Percentiles rank a stretch among this genome's conserved stretches.
phyloP scores from a whole-genome alignment of 2,888 invertebrate genomes.

The Eupithecia exiguata region DNA sequence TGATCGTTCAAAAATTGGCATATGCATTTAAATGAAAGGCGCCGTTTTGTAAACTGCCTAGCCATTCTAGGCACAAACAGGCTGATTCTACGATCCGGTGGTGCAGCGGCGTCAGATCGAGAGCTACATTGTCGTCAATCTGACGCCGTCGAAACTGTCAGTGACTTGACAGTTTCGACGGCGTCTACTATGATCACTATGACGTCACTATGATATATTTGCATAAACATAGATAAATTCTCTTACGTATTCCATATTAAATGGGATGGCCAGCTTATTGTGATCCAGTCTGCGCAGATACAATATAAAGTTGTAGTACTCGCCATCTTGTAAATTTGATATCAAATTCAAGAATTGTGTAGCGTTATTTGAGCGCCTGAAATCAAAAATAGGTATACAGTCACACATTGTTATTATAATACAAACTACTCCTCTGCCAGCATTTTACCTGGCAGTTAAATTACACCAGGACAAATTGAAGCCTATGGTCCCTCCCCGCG shows the following conservation, averaged over 20 bases:
- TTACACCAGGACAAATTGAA: neutral
- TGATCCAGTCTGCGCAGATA: constrained; percentile 35
- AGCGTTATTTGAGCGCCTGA: constrained; percentile 62
- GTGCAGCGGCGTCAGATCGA: neutral
- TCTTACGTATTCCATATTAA: constrained; percentile 60
- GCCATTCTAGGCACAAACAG: too few relatives aligned
- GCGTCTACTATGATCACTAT: too few relatives aligned
- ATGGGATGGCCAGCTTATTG: constrained; percentile 26
- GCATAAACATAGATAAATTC: neutral
- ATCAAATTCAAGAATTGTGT: constrained; percentile 57
- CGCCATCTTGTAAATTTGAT: constrained; percentile 41
- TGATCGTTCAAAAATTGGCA: neutral
- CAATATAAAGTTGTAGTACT: constrained; percentile 40
- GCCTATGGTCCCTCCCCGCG: neutral
- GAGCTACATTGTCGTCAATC: too few relatives aligned
- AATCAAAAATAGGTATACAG: neutral
- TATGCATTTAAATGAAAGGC: neutral
- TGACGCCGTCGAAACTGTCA: too few relatives aligned
- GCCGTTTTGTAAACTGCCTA: too few relatives aligned
- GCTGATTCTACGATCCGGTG: neutral
- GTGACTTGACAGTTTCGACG: too few relatives aligned
- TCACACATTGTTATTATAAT: neutral
- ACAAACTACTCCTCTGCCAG: neutral
- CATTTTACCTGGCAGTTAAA: neutral
- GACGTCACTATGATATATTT: too few relatives aligned